phyloP scores from a whole-genome alignment of 2,797 vertebrate species.

The Hapalemur alaotrensis region DNA sequence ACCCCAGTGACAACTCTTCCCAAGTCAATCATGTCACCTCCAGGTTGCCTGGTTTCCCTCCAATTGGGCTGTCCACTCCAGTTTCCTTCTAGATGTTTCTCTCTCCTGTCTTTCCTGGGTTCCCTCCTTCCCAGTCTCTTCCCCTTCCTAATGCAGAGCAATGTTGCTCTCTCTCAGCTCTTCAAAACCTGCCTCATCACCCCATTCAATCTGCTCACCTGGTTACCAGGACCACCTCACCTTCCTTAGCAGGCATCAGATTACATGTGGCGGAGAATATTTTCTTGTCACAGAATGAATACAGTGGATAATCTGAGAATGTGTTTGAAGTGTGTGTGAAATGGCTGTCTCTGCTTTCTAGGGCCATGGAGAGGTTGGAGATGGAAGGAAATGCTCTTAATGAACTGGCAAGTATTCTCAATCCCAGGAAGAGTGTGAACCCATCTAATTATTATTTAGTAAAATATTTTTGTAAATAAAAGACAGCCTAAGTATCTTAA shows the following conservation, averaged over 20 bases:
- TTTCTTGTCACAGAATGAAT: background rate
- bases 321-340: background rate
- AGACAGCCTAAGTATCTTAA: background rate
- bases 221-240: background rate
- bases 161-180: background rate
- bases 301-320: background rate
- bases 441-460: background rate
- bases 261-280: background rate
- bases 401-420: background rate
- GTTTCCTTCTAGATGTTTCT: conserved; percentile 6
- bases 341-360: background rate
- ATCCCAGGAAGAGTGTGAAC: background rate
- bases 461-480: background rate
- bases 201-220: background rate
- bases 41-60: background rate
- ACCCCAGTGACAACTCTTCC: background rate
- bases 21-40: background rate
- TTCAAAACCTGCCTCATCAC: background rate
- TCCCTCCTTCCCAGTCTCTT: background rate
- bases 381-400: background rate
- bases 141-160: background rate
- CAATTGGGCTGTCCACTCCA: background rate
- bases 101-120: background rate
- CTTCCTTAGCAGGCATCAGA: background rate
- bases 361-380: background rate